These are phyloP conservation scores for Hippoglossus hippoglossus DNA, from an alignment of 2,797 vertebrate genomes.

Conservation along the genomic window DNA sequence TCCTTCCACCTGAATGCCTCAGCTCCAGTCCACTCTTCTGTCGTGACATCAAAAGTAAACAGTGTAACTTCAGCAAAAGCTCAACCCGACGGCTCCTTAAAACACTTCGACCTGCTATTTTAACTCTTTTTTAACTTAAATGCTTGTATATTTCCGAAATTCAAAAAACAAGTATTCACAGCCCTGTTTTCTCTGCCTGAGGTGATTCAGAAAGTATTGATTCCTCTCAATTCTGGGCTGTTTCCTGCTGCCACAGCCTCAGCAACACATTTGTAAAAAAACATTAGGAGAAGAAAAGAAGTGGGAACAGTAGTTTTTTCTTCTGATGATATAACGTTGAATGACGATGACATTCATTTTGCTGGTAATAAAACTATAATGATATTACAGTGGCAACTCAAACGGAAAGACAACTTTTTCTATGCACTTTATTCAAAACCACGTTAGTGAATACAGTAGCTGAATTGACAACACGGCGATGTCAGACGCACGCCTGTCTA, in stretches of 20 bases:
- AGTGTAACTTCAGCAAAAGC: slow-evolving; percentile 16
- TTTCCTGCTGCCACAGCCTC: slow-evolving; percentile 29
- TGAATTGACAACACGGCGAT: no score
- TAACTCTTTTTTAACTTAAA: no score
- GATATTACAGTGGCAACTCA: no score
- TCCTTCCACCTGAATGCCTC: slow-evolving; percentile 62
- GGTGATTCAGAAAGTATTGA: slow-evolving; percentile 47
- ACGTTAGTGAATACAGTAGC: no score
- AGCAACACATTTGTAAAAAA: slow-evolving; percentile 12
- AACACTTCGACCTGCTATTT: slow-evolving; percentile 3
- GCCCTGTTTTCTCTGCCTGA: slow-evolving; percentile 34
- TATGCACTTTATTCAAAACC: no score
- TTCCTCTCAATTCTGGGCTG: slow-evolving; percentile 25
- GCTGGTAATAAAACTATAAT: no score
- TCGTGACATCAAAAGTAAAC: slow-evolving; percentile 25
- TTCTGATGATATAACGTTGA: no score
- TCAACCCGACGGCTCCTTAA: neutral
- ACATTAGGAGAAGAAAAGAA: no score
- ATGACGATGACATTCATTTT: no score
- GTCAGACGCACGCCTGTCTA: no score
- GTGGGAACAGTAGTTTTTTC: no score
- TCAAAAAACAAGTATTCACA: slow-evolving; percentile 32
- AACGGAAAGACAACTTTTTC: no score
- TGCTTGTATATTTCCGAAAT: slow-evolving; percentile 38
- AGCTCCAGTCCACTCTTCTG: slow-evolving; percentile 28